Evolutionary conservation across 2,888 invertebrate genomes (phyloP).

Genomic region (Eupeodes latifasciatus): DNA sequence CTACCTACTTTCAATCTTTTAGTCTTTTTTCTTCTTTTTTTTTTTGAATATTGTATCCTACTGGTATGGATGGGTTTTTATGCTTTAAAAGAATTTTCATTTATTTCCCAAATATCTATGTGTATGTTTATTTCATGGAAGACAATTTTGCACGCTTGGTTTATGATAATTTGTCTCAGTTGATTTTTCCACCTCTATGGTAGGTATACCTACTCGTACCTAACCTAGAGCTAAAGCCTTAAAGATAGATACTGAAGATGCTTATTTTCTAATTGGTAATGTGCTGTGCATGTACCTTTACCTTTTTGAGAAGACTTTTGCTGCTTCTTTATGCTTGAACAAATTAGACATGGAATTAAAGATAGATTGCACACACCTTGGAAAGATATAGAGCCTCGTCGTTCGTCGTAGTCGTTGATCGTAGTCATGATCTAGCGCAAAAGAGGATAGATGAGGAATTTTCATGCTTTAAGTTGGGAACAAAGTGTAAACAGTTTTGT

Average conservation of each 20-base stretch:
- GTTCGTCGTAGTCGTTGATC: background rate
- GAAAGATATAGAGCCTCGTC: slow-evolving; percentile 12
- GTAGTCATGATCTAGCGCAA: slow-evolving; percentile 1
- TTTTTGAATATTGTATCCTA: slow-evolving; percentile 13
- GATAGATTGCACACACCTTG: slow-evolving; percentile 57
- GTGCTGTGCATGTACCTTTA: slow-evolving; percentile 71
- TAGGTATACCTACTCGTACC: background rate
- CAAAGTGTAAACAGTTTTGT: slow-evolving; percentile 67
- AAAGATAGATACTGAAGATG: slow-evolving; percentile 13
- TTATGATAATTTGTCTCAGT: slow-evolving; percentile 65
- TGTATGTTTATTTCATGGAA: slow-evolving; percentile 42
- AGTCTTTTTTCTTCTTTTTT: slow-evolving; percentile 20
- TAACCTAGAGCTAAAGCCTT: background rate
- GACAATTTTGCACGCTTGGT: slow-evolving; percentile 66
- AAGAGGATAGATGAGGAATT: slow-evolving; percentile 61
- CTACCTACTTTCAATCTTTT: slow-evolving; percentile 16
- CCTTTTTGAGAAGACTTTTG: slow-evolving; percentile 67
- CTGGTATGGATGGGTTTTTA: background rate
- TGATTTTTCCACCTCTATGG: slow-evolving; percentile 20
- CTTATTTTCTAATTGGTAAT: slow-evolving; percentile 81
- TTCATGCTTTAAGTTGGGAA: slow-evolving; percentile 74
- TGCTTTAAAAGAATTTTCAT: background rate
- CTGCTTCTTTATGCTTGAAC: slow-evolving; percentile 58
- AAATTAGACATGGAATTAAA: slow-evolving; percentile 74
- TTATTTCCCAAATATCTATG: background rate